These are phyloP conservation scores for Frankliniella fusca DNA, from an alignment of 2,888 invertebrate species.

Conservation along the genomic window DNA sequence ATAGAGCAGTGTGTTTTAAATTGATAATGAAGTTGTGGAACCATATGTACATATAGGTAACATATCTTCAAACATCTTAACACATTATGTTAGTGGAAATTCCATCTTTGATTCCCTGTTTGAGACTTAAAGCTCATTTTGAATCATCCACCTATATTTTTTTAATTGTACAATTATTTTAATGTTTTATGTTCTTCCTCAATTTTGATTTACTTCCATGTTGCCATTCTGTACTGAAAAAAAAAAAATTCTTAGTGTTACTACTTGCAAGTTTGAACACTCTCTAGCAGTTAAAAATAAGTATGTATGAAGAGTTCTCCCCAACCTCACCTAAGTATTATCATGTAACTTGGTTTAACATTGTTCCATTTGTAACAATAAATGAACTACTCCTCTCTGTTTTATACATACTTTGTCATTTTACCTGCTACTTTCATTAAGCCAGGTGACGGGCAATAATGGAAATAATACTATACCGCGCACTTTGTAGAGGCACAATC, in stretches of 20 bases:
- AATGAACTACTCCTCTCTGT: conserved; percentile 16
- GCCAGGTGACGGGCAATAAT: no score
- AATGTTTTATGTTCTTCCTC: conserved; percentile 10
- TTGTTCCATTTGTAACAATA: conserved; percentile 16
- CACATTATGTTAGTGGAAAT: not conserved
- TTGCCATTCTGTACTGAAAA: not conserved
- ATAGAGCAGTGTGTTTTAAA: not conserved
- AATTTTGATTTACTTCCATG: not conserved
- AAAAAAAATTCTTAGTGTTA: not conserved
- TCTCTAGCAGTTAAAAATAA: conserved; percentile 3
- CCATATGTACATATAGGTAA: not conserved
- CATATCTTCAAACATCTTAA: not conserved
- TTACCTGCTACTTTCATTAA: not conserved
- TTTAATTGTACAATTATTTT: conserved; percentile 3
- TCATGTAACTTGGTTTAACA: not conserved
- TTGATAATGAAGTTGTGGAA: not conserved
- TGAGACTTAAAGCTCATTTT: not conserved
- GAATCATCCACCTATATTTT: not conserved
- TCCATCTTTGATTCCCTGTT: not conserved
- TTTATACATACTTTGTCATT: not conserved
- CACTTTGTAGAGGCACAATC: no score
- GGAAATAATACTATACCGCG: no score
- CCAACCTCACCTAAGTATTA: not conserved
- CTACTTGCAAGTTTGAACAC: not conserved
- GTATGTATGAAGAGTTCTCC: not conserved